Conservation (phyloP, 1,140 invertebrate genomes). For the Drosophila sproati region DNA sequence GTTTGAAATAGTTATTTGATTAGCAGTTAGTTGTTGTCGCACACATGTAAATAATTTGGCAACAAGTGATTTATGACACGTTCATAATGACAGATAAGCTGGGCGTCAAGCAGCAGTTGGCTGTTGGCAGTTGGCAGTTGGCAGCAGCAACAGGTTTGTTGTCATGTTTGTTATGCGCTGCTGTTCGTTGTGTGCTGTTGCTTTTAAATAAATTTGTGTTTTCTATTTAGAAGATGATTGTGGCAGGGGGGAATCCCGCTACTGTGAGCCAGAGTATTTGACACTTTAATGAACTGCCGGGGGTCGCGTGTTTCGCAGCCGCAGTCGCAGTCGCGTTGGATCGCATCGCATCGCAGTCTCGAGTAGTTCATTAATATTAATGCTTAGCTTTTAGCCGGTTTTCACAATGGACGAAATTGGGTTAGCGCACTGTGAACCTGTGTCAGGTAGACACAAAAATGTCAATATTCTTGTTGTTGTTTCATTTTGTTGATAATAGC, state of each 20-base stretch:
- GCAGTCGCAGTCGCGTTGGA: neutral
- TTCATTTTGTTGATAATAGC: slow-evolving; percentile 71
- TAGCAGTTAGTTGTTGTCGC: slow-evolving; percentile 39
- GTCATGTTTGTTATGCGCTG: slow-evolving; percentile 40
- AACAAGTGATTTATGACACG: slow-evolving; percentile 73
- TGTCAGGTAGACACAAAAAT: slow-evolving; percentile 51
- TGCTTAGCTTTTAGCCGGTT: slow-evolving; percentile 52
- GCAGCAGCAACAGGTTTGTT: slow-evolving; percentile 72
- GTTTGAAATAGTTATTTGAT: slow-evolving; percentile 20
- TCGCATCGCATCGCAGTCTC: neutral
- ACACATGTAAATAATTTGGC: slow-evolving; percentile 65
- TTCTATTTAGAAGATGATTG: slow-evolving; percentile 15
- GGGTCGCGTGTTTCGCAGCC: slow-evolving; percentile 69
- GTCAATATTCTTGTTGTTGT: slow-evolving; percentile 60
- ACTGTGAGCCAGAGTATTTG: slow-evolving; percentile 64
- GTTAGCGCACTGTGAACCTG: slow-evolving; percentile 57
- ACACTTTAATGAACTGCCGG: slow-evolving; percentile 79
- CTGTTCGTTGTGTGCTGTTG: slow-evolving; percentile 28
- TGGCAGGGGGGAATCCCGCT: neutral
- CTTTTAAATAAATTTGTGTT: slow-evolving; percentile 59
- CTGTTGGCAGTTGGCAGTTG: slow-evolving; percentile 14
- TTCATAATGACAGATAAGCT: slow-evolving; percentile 67
- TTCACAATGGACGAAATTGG: slow-evolving; percentile 55
- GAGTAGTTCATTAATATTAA: slow-evolving; percentile 78
- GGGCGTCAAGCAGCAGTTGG: slow-evolving; percentile 40